Conservation (phyloP, 1,140 invertebrate species). For the Nasonia vitripennis region DNA sequence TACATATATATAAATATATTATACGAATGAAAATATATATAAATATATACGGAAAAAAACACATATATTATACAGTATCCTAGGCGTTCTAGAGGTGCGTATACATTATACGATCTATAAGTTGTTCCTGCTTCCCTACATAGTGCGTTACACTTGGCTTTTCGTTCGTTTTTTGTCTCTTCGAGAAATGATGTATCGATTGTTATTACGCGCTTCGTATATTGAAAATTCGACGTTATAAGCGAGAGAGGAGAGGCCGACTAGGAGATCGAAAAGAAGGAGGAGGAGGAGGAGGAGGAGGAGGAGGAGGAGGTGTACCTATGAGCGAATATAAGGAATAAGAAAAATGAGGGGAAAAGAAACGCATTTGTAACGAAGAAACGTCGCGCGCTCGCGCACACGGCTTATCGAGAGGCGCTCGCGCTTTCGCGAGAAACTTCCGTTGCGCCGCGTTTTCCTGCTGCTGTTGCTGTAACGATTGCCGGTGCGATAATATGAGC, state of each 20-base stretch:
- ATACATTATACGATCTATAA: neutral
- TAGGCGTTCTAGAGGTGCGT: neutral
- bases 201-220: constrained; percentile 46
- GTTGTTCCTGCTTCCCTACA: neutral
- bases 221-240: constrained; percentile 34
- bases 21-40: neutral
- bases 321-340: constrained; percentile 12
- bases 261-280: neutral
- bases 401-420: constrained; percentile 14
- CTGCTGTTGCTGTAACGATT: constrained; percentile 25
- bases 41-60: neutral
- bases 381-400: neutral
- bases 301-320: neutral
- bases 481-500: constrained; percentile 32
- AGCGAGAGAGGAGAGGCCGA: neutral
- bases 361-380: constrained; percentile 50
- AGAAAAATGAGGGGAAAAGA: constrained; percentile 38
- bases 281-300: constrained; percentile 3
- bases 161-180: neutral
- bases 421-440: constrained; percentile 17
- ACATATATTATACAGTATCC: neutral
- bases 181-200: constrained; percentile 37
- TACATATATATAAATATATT: neutral
- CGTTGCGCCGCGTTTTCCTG: constrained; percentile 28
- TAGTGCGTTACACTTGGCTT: neutral